phyloP scores from a whole-genome alignment of 2,113 vertebrate genomes.

The Tonatia bakeri region DNA sequence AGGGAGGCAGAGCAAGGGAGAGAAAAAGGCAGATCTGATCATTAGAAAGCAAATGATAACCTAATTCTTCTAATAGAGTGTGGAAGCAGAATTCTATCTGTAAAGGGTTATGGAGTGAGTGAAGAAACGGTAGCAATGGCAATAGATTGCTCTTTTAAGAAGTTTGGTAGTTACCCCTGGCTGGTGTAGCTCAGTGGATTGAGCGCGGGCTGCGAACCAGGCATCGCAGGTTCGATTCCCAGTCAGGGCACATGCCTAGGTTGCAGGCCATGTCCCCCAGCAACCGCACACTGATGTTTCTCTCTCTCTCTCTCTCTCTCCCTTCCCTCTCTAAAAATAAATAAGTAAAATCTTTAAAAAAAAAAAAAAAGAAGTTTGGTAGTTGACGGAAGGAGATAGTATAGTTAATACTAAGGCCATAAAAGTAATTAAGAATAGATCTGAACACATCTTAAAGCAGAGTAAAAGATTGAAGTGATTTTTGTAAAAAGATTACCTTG shows the following conservation, averaged over 20 bases:
- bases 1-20: not conserved
- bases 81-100: not conserved
- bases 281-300: too few species aligned
- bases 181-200: too few species aligned
- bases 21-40: not conserved
- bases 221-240: too few species aligned
- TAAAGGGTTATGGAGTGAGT: not conserved
- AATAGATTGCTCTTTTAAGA: not conserved
- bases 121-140: not conserved
- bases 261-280: too few species aligned
- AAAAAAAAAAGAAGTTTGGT: not conserved
- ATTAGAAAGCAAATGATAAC: not conserved
- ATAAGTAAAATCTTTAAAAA: too few species aligned
- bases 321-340: too few species aligned
- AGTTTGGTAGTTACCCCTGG: not conserved
- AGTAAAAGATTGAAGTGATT: not conserved
- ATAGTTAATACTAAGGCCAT: not conserved
- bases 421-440: constrained; percentile 6
- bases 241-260: too few species aligned
- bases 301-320: too few species aligned
- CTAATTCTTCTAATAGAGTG: not conserved
- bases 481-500: not conserved
- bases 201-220: too few species aligned
- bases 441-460: not conserved
- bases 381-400: not conserved